Evolutionary conservation across 2,113 vertebrate genomes (phyloP).

Genomic region (Percopsis transmontana): DNA sequence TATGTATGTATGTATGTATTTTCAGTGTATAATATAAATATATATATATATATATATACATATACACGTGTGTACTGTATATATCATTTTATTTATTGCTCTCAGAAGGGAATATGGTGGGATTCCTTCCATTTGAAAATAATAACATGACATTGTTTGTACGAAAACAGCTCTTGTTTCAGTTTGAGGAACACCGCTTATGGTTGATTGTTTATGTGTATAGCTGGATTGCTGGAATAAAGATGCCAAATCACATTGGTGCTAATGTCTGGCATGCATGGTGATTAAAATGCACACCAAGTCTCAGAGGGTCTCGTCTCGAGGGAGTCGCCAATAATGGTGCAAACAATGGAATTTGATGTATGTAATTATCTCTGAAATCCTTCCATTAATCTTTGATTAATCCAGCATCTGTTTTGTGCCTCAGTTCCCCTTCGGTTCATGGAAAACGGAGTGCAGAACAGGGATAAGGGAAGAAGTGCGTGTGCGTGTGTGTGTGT

Average conservation of each 20-base stretch:
- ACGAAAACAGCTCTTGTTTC: not conserved
- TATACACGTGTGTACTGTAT: not conserved
- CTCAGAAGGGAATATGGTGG: too few species aligned
- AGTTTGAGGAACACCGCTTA: not conserved
- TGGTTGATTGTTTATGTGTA: constrained; percentile 23
- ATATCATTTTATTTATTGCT: too few species aligned
- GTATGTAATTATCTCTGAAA: constrained; percentile 72
- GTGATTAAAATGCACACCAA: constrained; percentile 67
- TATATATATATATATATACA: not conserved
- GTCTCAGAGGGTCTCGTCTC: constrained; percentile 47
- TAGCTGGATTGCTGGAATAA: constrained; percentile 39
- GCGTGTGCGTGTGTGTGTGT: constrained; percentile 19
- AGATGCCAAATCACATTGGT: constrained; percentile 53
- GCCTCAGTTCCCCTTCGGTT: constrained; percentile 32
- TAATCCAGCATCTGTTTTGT: constrained; percentile 72
- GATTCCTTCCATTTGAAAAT: too few species aligned
- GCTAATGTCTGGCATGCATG: constrained; percentile 51
- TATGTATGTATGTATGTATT: constrained; percentile 6
- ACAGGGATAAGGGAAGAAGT: constrained; percentile 15
- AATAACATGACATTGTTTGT: too few species aligned
- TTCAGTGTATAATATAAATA: constrained; percentile 17
- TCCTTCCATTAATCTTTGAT: constrained; percentile 74
- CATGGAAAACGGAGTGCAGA: constrained; percentile 36
- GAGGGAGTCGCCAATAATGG: constrained; percentile 54
- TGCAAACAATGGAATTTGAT: constrained; percentile 72